These are phyloP conservation scores for Uropetala carovei DNA, from an alignment of 2,888 invertebrate genomes.

Conservation along the genomic window DNA sequence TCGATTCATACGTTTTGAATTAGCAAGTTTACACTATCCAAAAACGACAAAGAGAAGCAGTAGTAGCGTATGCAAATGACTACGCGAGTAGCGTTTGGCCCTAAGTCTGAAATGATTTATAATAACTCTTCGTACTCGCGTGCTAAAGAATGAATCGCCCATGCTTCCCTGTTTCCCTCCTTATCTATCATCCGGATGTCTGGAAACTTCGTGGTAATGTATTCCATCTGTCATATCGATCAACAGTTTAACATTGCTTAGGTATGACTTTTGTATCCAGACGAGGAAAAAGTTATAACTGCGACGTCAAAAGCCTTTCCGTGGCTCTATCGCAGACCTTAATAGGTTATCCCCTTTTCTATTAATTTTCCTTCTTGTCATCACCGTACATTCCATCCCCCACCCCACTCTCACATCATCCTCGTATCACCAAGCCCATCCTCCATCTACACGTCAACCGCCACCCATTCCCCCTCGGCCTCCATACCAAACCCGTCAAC, in stretches of 20 bases:
- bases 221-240: constrained; percentile 8
- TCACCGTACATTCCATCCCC: not conserved
- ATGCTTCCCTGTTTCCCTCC: not conserved
- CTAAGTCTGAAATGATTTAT: too few species aligned
- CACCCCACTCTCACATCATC: not conserved
- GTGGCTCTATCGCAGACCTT: not conserved
- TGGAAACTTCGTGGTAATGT: not conserved
- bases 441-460: too few species aligned
- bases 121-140: not conserved
- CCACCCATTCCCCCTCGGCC: too few species aligned
- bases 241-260: constrained; percentile 13
- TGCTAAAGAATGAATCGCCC: not conserved
- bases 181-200: not conserved
- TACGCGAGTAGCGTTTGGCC: too few species aligned
- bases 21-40: too few species aligned
- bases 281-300: not conserved
- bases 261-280: not conserved
- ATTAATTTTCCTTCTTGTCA: constrained; percentile 20
- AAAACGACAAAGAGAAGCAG: too few species aligned
- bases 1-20: too few species aligned
- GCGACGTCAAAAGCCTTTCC: not conserved
- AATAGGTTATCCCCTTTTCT: not conserved
- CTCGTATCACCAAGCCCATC: too few species aligned
- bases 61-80: too few species aligned
- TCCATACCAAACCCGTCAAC: too few species aligned